A percentile compares a stretch with the other conserved stretches of the same genome.
Conservation (phyloP, 1,140 invertebrate genomes). For the Melipona quadrifasciata region DNA sequence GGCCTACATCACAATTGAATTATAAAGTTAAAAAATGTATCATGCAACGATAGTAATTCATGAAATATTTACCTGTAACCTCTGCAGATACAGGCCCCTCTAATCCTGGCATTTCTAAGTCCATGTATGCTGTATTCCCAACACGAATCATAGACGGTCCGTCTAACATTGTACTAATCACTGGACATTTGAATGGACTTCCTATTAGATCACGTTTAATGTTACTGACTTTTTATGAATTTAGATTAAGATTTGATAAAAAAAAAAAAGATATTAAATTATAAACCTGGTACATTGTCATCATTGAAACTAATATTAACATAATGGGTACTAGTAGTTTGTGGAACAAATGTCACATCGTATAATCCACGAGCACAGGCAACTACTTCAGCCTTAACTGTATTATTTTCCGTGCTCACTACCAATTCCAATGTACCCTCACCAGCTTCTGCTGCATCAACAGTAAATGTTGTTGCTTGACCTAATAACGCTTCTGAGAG, state of each 20-base stretch:
- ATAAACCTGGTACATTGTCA: slow-evolving; percentile 89
- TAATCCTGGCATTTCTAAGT: slow-evolving; percentile 80
- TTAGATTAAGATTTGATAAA: not conserved
- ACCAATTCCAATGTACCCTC: slow-evolving; percentile 97
- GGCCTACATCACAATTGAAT: slow-evolving; percentile 76
- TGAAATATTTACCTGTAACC: slow-evolving; percentile 73
- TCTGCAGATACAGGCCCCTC: slow-evolving; percentile 77
- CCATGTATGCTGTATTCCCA: slow-evolving; percentile 82
- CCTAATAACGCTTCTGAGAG: slow-evolving; percentile 84
- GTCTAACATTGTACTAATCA: slow-evolving; percentile 80
- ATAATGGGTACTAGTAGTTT: slow-evolving; percentile 93
- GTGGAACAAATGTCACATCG: slow-evolving; percentile 97
- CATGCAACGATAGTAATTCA: not conserved
- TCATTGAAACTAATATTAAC: slow-evolving; percentile 99
- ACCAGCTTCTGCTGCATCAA: slow-evolving; percentile 97
- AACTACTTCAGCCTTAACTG: slow-evolving; percentile 93
- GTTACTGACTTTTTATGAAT: not conserved
- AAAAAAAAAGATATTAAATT: not conserved
- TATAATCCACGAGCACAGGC: slow-evolving; percentile 95
- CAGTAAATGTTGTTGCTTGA: slow-evolving; percentile 93
- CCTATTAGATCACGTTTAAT: slow-evolving; percentile 80
- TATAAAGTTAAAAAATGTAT: slow-evolving; percentile 1
- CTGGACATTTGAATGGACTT: slow-evolving; percentile 91
- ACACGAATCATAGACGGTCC: slow-evolving; percentile 81
- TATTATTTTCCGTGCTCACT: slow-evolving; percentile 94